Base-by-base conservation (phyloP, 2,113 vertebrate genomes). In the Vombatus ursinus region DNA sequence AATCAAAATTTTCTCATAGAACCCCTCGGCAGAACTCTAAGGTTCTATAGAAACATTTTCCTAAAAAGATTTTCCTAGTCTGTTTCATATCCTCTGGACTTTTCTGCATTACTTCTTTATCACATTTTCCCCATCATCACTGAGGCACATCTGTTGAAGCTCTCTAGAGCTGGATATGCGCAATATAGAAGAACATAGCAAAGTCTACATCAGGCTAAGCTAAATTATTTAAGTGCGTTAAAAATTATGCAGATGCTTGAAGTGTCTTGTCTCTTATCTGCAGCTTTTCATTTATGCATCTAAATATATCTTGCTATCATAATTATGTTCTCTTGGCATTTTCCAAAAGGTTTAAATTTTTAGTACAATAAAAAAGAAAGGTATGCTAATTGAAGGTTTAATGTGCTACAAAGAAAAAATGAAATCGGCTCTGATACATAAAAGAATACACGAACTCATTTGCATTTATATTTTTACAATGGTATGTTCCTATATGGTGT, bases 221-320 rank as follows among this genome's bases (percentile, higher is more conserved):
- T 52, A 94, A 94, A 96, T 96, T 84, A 92, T 52, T 93, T 96
- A 93, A 50, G 24, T 90, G 1, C 61, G 49, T 92, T 91, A 96
- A 96, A 96, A 92, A 50, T 24, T 77, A 91, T 61, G 19, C 52
- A 77, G 92, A 92, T 47, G 2, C 48, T 57, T 53, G 26, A 92
- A 51, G 57, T 47, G 48, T 22, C 1, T 31, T 23, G 50, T 95
- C 12, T 50, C 16, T 89, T 90, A 1, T 51, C 48, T 16, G 16
- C 2, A 22, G 94, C 48, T 31, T 44, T 52, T 84, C 91, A 90
- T 90, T 94, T 90, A 95, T 92, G 37, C 52, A 95, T 92, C 93
- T 96, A 93, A 95, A 92, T 94, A 89, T 77, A 91, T 47, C 48
- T 93, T 96, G 47, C 52, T 1, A 90, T 94, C 28, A 25, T 91